Conservation (phyloP, 2,797 vertebrate genomes). For the Pelodytes ibericus region DNA sequence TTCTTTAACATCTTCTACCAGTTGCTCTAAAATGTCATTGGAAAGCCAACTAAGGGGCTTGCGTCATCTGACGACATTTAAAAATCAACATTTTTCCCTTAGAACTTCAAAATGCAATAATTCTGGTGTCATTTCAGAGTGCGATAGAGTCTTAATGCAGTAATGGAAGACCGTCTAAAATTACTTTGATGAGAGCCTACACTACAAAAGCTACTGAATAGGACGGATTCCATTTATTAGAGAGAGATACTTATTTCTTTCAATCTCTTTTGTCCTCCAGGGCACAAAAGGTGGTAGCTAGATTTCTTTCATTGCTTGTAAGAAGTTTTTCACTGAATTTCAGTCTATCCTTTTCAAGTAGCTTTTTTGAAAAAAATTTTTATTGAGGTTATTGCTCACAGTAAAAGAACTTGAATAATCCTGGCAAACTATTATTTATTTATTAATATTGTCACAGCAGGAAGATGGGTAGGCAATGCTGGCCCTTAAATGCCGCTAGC, state of each 20-base stretch:
- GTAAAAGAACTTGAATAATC: no score
- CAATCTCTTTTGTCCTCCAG: slow-evolving; percentile 15
- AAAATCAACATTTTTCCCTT: neutral
- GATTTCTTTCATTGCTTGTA: neutral
- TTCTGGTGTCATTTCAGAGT: neutral
- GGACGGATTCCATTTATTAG: slow-evolving; percentile 4
- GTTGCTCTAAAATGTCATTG: no score
- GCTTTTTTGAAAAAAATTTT: no score
- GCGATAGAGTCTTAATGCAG: slow-evolving; percentile 5
- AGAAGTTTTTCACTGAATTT: slow-evolving; percentile 8
- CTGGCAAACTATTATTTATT: no score
- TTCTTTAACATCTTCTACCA: no score
- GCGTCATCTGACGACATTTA: neutral
- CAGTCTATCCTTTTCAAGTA: neutral
- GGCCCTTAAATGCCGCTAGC: neutral
- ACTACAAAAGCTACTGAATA: neutral
- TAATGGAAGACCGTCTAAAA: slow-evolving; percentile 22
- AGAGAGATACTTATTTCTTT: slow-evolving; percentile 13
- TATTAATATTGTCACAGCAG: neutral
- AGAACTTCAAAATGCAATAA: neutral
- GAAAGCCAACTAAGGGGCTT: neutral
- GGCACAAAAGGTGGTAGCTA: neutral
- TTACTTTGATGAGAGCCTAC: slow-evolving; percentile 5
- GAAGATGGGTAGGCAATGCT: neutral
- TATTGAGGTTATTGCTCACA: neutral